These are phyloP conservation scores for Erebia aethiops DNA, from an alignment of 2,888 invertebrate genomes.

Conservation along the genomic window DNA sequence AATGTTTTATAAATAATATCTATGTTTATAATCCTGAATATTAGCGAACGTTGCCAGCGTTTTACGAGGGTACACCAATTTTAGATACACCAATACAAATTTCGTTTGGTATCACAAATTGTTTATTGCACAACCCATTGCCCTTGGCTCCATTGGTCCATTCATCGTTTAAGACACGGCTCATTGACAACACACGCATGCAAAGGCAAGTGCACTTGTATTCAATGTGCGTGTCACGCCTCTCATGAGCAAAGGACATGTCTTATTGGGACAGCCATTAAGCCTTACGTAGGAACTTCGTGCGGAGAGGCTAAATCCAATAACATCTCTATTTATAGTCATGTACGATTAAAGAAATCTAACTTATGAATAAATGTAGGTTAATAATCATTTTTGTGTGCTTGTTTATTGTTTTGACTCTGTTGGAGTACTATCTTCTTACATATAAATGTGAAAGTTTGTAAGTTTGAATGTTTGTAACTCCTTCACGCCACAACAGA, in stretches of 20 bases:
- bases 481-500: too few relatives aligned
- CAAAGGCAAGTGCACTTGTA: constrained; percentile 58
- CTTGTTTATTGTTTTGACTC: not conserved
- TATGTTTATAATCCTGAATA: constrained; percentile 32
- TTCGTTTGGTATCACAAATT: constrained; percentile 49
- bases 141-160: constrained; percentile 64
- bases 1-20: constrained; percentile 35
- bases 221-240: constrained; percentile 57
- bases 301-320: constrained; percentile 46
- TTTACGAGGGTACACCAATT: constrained; percentile 39
- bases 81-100: constrained; percentile 38
- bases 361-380: constrained; percentile 18
- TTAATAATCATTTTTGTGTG: not conserved
- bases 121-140: constrained; percentile 60
- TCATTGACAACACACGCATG: constrained; percentile 57
- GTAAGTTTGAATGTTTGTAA: too few relatives aligned
- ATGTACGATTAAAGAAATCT: constrained; percentile 39
- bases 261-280: constrained; percentile 49
- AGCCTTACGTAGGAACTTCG: constrained; percentile 46
- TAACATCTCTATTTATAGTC: constrained; percentile 49
- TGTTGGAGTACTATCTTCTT: too few relatives aligned
- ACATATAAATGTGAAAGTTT: too few relatives aligned
- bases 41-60: constrained; percentile 34
- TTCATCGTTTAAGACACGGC: constrained; percentile 58
- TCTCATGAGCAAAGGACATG: constrained; percentile 44